phyloP scores from a whole-genome alignment of 2,113 vertebrate species.

The Malurus alboscapulatus region DNA sequence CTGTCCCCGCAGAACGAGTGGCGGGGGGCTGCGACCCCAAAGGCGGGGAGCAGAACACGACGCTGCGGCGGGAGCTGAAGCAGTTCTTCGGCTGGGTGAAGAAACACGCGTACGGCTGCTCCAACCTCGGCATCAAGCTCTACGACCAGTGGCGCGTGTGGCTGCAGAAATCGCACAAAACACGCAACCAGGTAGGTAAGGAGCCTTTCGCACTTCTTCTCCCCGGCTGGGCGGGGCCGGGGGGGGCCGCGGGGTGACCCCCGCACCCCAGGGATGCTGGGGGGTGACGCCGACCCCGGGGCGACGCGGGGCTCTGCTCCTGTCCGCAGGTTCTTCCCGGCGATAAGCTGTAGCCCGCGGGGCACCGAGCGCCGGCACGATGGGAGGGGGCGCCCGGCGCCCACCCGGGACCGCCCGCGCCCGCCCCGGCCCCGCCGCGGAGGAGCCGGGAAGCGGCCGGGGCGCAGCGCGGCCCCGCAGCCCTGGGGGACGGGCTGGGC shows the following conservation, averaged over 20 bases:
- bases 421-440: too few species aligned
- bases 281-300: background rate
- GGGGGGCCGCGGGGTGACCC: background rate
- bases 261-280: background rate
- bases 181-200: conserved; percentile 98
- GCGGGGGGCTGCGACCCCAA: conserved; percentile 90
- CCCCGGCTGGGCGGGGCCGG: background rate
- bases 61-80: conserved; percentile 92
- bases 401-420: background rate
- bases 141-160: conserved; percentile 98
- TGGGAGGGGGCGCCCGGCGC: background rate
- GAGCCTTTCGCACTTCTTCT: conserved; percentile 58
- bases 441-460: too few species aligned
- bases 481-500: background rate
- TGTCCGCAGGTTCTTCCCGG: conserved; percentile 89
- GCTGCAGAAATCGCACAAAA: conserved; percentile 98
- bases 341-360: conserved; percentile 87
- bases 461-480: background rate
- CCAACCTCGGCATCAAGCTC: conserved; percentile 95
- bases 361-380: background rate
- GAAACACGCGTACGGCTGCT: conserved; percentile 93
- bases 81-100: conserved; percentile 98
- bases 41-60: conserved; percentile 90
- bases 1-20: conserved; percentile 70
- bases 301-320: conserved; percentile 40